Evolutionary conservation across 2,797 vertebrate genomes (phyloP), one percentile per base, ranked within the genome.

Genomic region (Malurus splendens): DNA sequence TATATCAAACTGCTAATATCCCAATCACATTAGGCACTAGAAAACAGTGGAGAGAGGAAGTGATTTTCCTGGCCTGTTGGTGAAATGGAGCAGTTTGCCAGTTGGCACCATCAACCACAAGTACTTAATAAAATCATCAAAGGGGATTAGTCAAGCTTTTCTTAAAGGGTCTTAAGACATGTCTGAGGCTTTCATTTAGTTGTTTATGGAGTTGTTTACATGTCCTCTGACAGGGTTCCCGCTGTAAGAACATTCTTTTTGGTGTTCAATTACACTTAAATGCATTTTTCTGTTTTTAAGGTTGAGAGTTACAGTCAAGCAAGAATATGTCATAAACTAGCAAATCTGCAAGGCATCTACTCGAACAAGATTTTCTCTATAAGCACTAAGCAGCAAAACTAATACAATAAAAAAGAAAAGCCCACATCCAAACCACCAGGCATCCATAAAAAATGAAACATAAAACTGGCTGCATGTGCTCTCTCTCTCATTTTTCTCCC

Each of bases 111-210:
- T 81, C 95, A 95, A 96, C 96, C 91, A 93, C 95, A 95, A 96
- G 96, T 96, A 97, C 98, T 98, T 98, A 98, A 98, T 98, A 98
- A 99, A 98, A 98, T 98, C 98, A 98, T 98, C 98, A 98, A 96
- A 98, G 96, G 96, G 97, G 97, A 98, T 98, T 98, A 97, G 96
- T 95, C 95, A 93, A 96, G 96, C 97, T 97, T 98, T 98, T 98
- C 97, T 97, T 97, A 96, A 97, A 96, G 97, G 97, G 94, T 97
- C 97, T 96, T 94, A 94, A 93, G 96, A 96, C 93, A 91, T 86
- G 92, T 94, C 93, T 95, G 94, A 94, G 96, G 92, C 94, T 92
- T 94, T 95, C 93, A 78, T 96, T 94, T 89, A 92, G 57, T 87
- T 95, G 92, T 93, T 95, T 96, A 94, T 90, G 68, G 93, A 90